Base-by-base conservation (phyloP, 2,113 vertebrate genomes). In the Sprattus sprattus region DNA sequence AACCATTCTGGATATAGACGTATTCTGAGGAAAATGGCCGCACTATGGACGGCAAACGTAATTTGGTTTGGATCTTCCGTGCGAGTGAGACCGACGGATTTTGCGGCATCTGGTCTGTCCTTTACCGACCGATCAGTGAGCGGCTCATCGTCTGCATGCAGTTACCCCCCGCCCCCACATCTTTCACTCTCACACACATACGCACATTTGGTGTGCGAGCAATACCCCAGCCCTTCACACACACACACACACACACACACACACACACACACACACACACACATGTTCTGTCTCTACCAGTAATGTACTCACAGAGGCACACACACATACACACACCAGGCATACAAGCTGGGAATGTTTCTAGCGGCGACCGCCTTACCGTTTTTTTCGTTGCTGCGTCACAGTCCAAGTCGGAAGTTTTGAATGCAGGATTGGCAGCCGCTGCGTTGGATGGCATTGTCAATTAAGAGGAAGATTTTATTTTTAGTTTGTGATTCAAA, bases 361-460 rank as follows among this genome's bases (percentile, higher is more conserved):
- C 39, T 39, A 39, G 39, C 1, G 39, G 39, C 39, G 39, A 39
- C 18, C 22, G 28, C 47, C 92, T 91, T 88, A 92, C 92, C 91
- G 88, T 84, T 90, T 90, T 91, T 45, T 86, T 91, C 22, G 83
- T 57, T 57, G 85, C 89, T 86, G 90, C 86, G 86, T 92, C 91
- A 84, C 88, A 87, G 71, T 92, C 89, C 81, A 89, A 83, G 82
- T 91, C 90, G 47, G 89, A 87, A 81, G 89, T 88, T 86, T 90
- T 92, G 91, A 87, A 86, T 39, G 88, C 85, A 47, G 90, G 50
- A 75, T 87, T 84, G 32, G 83, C 83, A 80, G 86, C 67, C 81
- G 57, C 92, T 89, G 46, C 92, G 67, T 93, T 95, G 92, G 94
- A 95, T 83, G 94, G 94, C 95, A 95, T 95, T 81, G 88, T 90